These are phyloP conservation scores for Burhinus bistriatus DNA, from an alignment of 2,113 vertebrate genomes.

Conservation along the genomic window DNA sequence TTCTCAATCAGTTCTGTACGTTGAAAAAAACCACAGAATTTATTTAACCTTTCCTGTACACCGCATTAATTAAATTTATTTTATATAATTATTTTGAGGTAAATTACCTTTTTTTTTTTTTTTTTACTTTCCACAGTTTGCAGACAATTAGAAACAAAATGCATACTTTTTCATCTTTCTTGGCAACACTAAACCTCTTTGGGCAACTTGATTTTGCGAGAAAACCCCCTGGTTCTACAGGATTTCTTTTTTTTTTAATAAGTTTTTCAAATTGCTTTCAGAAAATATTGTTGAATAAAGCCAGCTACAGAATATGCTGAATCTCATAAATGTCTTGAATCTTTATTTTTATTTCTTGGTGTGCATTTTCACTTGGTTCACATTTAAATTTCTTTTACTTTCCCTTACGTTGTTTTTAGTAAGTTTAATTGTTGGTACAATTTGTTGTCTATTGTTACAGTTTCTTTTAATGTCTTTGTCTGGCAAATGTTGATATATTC, in stretches of 20 bases:
- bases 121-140: too few species aligned
- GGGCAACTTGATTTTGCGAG: neutral
- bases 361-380: neutral
- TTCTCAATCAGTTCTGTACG: too few species aligned
- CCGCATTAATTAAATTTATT: too few species aligned
- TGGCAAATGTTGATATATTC: neutral
- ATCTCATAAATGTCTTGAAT: neutral
- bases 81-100: too few species aligned
- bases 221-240: neutral
- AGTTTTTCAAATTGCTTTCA: neutral
- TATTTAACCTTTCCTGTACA: too few species aligned
- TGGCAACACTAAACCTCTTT: neutral
- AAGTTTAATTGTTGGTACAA: neutral
- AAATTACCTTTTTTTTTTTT: too few species aligned
- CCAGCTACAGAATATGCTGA: neutral
- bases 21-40: too few species aligned
- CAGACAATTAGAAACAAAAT: too few species aligned
- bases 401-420: neutral
- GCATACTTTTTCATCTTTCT: neutral
- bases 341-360: neutral
- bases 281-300: neutral
- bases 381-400: neutral
- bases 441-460: neutral
- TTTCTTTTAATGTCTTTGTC: neutral
- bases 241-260: neutral